phyloP scores from a whole-genome alignment of 2,113 vertebrate species.

The Notarius lentiginosus region DNA sequence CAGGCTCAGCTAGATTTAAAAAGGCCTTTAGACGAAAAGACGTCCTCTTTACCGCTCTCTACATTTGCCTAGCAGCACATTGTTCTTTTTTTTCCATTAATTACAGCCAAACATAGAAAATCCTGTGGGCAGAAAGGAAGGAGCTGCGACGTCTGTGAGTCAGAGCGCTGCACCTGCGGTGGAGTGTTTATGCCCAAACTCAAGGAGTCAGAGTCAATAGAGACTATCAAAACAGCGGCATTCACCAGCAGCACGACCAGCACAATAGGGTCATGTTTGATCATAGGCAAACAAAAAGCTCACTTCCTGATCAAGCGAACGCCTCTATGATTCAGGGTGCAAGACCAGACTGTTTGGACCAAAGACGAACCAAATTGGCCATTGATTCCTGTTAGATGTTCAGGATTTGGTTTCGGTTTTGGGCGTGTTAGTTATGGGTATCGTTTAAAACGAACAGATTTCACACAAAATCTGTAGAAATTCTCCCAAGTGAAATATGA shows the following conservation, averaged over 20 bases:
- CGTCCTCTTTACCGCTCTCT: conserved; percentile 45
- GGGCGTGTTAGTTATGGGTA: neutral
- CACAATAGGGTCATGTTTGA: conserved; percentile 50
- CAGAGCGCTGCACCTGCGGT: conserved; percentile 51
- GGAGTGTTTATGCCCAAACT: conserved; percentile 54
- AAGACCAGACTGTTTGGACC: conserved; percentile 13
- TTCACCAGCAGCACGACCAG: conserved; percentile 33
- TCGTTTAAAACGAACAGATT: neutral
- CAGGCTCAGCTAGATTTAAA: conserved; percentile 43
- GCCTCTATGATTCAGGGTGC: conserved; percentile 1
- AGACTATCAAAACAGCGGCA: conserved; percentile 55
- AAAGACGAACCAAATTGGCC: conserved; percentile 8
- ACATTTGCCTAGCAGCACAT: conserved; percentile 39
- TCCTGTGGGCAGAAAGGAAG: conserved; percentile 29
- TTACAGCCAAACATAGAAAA: conserved; percentile 48
- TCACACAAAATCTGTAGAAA: neutral
- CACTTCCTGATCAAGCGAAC: conserved; percentile 42
- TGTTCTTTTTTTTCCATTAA: conserved; percentile 52
- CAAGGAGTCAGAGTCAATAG: conserved; percentile 54
- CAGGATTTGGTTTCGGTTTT: neutral
- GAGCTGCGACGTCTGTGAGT: conserved; percentile 26
- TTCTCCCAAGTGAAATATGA: neutral
- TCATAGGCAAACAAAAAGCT: conserved; percentile 41
- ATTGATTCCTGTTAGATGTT: conserved; percentile 16
- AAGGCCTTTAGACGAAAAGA: conserved; percentile 54